Evolutionary conservation across 2,797 vertebrate species (phyloP).

Genomic region (Catamblyrhynchus diadema): DNA sequence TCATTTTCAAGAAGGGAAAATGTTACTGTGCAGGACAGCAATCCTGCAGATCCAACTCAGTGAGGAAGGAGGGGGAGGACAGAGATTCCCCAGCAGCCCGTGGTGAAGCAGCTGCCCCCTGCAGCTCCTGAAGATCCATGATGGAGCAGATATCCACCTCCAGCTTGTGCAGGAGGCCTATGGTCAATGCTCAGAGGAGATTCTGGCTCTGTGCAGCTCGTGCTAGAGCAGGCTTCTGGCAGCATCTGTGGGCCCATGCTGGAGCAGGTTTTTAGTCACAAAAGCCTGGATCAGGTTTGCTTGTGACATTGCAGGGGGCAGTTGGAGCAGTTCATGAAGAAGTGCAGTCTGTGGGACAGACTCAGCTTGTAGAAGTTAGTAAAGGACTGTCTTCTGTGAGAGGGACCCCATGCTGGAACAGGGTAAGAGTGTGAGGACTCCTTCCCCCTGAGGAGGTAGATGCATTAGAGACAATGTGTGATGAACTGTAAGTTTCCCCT

Average conservation of each 20-base stretch:
- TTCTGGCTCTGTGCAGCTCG: background rate
- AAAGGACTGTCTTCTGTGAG: background rate
- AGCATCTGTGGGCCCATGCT: background rate
- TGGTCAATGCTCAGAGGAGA: fast-evolving
- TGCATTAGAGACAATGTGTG: background rate
- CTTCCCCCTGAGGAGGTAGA: background rate
- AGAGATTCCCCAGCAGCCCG: background rate
- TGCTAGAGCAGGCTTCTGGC: background rate
- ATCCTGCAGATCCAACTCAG: background rate
- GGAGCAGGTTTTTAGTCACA: background rate
- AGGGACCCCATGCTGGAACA: background rate
- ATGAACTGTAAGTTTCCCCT: background rate
- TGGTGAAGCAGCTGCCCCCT: background rate
- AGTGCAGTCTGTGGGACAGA: background rate
- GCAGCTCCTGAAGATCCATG: background rate
- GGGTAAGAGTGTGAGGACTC: background rate
- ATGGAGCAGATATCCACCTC: background rate
- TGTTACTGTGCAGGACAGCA: background rate
- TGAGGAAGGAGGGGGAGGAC: background rate
- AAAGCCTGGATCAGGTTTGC: background rate
- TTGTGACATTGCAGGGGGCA: background rate
- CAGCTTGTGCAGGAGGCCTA: background rate
- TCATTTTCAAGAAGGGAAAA: background rate
- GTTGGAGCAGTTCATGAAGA: background rate
- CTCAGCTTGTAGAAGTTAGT: background rate